Conservation (phyloP, 2,888 invertebrate species). For the Idaea biselata region DNA sequence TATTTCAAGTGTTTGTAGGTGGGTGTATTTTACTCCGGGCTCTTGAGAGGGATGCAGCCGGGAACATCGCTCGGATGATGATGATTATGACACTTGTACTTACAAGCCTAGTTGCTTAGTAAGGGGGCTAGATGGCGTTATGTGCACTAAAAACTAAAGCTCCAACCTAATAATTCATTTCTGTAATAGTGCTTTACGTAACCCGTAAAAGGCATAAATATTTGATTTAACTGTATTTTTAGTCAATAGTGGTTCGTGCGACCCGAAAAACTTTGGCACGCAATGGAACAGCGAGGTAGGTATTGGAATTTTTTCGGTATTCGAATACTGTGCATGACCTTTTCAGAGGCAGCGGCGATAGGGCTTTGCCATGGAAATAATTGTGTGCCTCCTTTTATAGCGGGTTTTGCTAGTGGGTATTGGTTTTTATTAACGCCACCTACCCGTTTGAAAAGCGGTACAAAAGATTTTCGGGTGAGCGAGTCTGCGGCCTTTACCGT, state of each 20-base stretch:
- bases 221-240: constrained; percentile 57
- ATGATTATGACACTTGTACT: too few relatives aligned
- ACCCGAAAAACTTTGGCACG: constrained; percentile 67
- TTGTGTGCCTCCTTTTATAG: constrained; percentile 50
- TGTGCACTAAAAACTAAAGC: too few relatives aligned
- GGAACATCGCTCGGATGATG: too few relatives aligned
- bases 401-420: constrained; percentile 44
- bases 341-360: constrained; percentile 41
- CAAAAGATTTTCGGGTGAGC: constrained; percentile 46
- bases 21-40: too few relatives aligned
- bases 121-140: too few relatives aligned
- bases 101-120: background rate
- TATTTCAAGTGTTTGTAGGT: too few relatives aligned
- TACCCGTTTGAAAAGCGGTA: constrained; percentile 41
- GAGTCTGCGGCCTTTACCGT: constrained; percentile 29
- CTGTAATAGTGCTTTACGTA: background rate
- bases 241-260: constrained; percentile 57
- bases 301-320: constrained; percentile 59
- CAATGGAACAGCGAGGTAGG: constrained; percentile 45
- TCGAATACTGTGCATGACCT: constrained; percentile 44
- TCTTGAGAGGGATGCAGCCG: too few relatives aligned
- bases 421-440: constrained; percentile 47
- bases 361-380: constrained; percentile 49
- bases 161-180: background rate
- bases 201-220: constrained; percentile 39